phyloP scores from a whole-genome alignment of 2,113 vertebrate genomes.

The Anolis sagrei region DNA sequence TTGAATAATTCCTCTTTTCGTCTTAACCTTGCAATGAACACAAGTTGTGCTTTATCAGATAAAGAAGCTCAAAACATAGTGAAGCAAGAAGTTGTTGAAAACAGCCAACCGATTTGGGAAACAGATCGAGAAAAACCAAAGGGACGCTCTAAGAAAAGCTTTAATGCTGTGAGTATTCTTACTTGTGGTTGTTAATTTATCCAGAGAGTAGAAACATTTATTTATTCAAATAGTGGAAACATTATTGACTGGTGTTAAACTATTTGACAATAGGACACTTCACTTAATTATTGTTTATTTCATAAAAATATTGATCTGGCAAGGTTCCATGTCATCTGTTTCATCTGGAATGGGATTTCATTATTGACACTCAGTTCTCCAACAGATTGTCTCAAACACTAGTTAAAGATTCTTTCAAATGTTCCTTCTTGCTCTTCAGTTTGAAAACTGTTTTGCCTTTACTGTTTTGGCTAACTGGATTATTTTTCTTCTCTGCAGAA shows the following conservation, averaged over 20 bases:
- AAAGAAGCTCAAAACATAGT: constrained; percentile 79
- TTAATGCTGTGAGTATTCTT: constrained; percentile 76
- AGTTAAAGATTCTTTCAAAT: not conserved
- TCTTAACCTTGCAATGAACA: not conserved
- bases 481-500: constrained; percentile 2
- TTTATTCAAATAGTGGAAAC: no score
- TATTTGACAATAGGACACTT: not conserved
- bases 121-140: constrained; percentile 88
- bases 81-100: constrained; percentile 84
- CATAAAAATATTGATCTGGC: not conserved
- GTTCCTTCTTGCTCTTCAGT: constrained; percentile 21
- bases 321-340: not conserved
- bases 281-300: not conserved
- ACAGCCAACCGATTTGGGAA: constrained; percentile 77
- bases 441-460: not conserved
- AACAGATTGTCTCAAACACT: not conserved
- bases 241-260: not conserved
- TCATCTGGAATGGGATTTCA: not conserved
- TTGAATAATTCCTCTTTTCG: not conserved
- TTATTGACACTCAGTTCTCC: not conserved
- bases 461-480: accelerated
- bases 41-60: constrained; percentile 71
- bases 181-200: not conserved
- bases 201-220: no score
- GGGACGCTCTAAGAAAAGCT: constrained; percentile 84